Evolutionary conservation across 92 coral and sea anemone genomes (phyloP), one percentile per base, ranked within the genome.

Genomic region (Diadumene lineata): DNA sequence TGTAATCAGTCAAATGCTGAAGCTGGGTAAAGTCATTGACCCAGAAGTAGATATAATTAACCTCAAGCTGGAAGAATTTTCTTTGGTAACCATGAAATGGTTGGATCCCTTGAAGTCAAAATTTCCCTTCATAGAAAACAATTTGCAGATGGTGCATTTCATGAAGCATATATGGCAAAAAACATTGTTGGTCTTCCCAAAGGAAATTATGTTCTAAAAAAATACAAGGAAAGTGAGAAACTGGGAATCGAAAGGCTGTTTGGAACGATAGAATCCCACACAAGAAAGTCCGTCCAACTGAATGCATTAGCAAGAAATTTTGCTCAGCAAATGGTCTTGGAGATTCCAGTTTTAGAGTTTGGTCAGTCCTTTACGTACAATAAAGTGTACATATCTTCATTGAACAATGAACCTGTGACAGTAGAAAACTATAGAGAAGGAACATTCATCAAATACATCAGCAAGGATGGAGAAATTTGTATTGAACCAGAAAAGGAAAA

Each of bases 31-130:
- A 28, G 62, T 84, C 17, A 88, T 88, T 27, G 57, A 57, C 23
- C 93, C 89, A 17, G 66, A 72, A 22, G 75, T 63, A 0, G 89
- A 84, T 50, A 56, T 80, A 44, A 83, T 83, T 11, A 74, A 80
- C 16, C 78, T 85, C 13, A 69, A 43, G 29, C 82, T 85, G 56
- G 82, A 85, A 60, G 85, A 85, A 70, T 85, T 80, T 57, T 64
- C 34, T 34, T 34, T 85, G 30, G 34, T 29, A 23, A 64, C 70
- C 70, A 85, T 24, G 80, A 38, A 38, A 38, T 84, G 88, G 88
- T 38, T 63, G 11, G 67, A 78, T 16, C 88, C 84, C 0, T 16
- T 73, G 17, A 72, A 78, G 27, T 83, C 71, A n/a, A 79, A 25
- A 17, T 43, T 79, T 32, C 73, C 89, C 68, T 84, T 2, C 25